Evolutionary conservation across 1,140 invertebrate species (phyloP).

Genomic region (Calosoma granatense): DNA sequence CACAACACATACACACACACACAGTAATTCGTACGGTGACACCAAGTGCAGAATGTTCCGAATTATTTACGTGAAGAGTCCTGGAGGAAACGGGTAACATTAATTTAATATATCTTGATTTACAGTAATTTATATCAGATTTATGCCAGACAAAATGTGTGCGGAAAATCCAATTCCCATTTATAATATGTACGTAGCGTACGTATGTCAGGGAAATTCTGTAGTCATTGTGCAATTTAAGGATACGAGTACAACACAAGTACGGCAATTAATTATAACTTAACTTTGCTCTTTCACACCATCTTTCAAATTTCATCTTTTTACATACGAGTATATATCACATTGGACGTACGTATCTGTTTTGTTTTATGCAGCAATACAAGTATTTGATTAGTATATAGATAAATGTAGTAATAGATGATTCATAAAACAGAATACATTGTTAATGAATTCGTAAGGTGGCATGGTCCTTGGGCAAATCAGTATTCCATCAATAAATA

Average conservation of each 20-base stretch:
- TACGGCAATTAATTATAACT: constrained; percentile 6
- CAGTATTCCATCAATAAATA: too few relatives aligned
- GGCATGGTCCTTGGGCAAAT: too few relatives aligned
- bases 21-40: too few relatives aligned
- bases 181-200: neutral
- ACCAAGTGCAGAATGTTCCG: too few relatives aligned
- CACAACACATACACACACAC: too few relatives aligned
- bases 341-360: too few relatives aligned
- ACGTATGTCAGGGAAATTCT: neutral
- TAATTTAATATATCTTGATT: constrained; percentile 6
- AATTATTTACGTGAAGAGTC: too few relatives aligned
- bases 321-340: neutral
- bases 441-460: too few relatives aligned
- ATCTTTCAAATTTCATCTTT: neutral
- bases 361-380: neutral
- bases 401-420: neutral
- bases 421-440: neutral
- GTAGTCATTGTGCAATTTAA: constrained; percentile 9
- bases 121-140: constrained; percentile 5
- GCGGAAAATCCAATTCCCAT: neutral
- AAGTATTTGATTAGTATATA: neutral
- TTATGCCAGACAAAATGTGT: neutral
- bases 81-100: too few relatives aligned
- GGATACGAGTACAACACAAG: neutral
- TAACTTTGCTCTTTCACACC: neutral